Percentiles rank a stretch among this genome's conserved stretches.
Conservation (phyloP, 2,797 vertebrate species). For the Percopsis omiscomaycus region DNA sequence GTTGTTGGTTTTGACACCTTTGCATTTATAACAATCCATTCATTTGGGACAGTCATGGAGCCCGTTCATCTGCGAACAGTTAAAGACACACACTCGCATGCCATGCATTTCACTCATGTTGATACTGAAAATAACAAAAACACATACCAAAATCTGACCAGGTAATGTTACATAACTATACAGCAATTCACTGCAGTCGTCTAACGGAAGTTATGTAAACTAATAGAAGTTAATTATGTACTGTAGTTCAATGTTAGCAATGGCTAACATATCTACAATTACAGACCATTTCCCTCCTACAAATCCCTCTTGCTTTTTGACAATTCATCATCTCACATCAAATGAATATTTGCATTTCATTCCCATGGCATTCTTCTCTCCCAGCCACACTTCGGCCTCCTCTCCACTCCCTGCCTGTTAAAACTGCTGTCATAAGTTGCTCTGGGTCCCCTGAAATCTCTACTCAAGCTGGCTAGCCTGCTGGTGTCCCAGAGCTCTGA, state of each 20-base stretch:
- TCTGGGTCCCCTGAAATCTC: conserved; percentile 40
- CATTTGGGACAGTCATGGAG: conserved; percentile 15
- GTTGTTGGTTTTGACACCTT: conserved; percentile 18
- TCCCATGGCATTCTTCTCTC: conserved; percentile 17
- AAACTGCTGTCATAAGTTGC: conserved; percentile 39
- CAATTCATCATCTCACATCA: conserved; percentile 43
- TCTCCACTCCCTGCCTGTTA: conserved; percentile 13
- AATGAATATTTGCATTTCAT: conserved; percentile 22
- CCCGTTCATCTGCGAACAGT: conserved; percentile 1
- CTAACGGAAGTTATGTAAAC: not conserved
- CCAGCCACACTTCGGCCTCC: not conserved
- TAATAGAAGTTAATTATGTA: not conserved
- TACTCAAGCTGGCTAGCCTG: conserved; percentile 43
- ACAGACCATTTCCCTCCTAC: conserved; percentile 2
- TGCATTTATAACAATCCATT: conserved; percentile 13
- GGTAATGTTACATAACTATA: too few species aligned
- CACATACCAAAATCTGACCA: too few species aligned
- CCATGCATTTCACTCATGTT: conserved; percentile 3
- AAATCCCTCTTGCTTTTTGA: conserved; percentile 12
- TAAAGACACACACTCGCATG: conserved; percentile 7
- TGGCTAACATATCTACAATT: conserved; percentile 7
- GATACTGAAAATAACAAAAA: not conserved
- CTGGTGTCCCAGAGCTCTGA: conserved; percentile 56
- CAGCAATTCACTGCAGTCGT: not conserved
- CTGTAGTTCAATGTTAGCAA: not conserved